Evolutionary conservation across 1,140 invertebrate species (phyloP).

Genomic region (Philopotamus ludificatus): DNA sequence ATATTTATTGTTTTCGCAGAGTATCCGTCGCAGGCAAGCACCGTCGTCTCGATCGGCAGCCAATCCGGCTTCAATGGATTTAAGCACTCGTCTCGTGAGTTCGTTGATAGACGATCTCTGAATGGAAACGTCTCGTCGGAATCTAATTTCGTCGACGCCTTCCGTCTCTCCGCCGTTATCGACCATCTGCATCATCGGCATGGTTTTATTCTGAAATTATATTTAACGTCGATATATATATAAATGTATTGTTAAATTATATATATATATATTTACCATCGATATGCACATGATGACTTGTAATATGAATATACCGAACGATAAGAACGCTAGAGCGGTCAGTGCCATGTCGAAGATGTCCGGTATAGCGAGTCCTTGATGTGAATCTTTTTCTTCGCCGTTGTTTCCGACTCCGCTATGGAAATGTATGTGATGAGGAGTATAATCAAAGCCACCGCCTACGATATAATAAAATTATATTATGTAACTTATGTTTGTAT

Average conservation of each 20-base stretch:
- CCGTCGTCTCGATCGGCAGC: constrained; percentile 49
- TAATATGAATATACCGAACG: constrained; percentile 73
- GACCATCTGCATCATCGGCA: constrained; percentile 35
- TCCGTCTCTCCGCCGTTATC: constrained; percentile 9
- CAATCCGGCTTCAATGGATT: constrained; percentile 57
- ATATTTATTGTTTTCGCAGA: constrained; percentile 65
- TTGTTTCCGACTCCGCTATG: constrained; percentile 10
- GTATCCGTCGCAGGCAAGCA: constrained; percentile 59
- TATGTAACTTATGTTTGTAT: too few relatives aligned
- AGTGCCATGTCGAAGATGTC: constrained; percentile 76
- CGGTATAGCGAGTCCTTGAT: constrained; percentile 62
- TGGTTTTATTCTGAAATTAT: constrained; percentile 31
- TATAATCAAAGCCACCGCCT: constrained; percentile 33
- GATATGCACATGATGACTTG: constrained; percentile 72
- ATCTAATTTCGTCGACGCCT: constrained; percentile 26
- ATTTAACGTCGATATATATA: background rate
- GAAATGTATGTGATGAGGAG: constrained; percentile 30
- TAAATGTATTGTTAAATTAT: constrained; percentile 12
- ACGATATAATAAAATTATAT: too few relatives aligned
- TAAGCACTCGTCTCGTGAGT: constrained; percentile 48
- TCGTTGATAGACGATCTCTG: constrained; percentile 49
- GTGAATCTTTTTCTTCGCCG: constrained; percentile 17
- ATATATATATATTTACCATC: constrained; percentile 51
- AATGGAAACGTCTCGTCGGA: constrained; percentile 18
- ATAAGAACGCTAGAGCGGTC: constrained; percentile 74